These are phyloP conservation scores for Pelusios castaneus DNA, from an alignment of 2,113 vertebrate species.

Conservation along the genomic window DNA sequence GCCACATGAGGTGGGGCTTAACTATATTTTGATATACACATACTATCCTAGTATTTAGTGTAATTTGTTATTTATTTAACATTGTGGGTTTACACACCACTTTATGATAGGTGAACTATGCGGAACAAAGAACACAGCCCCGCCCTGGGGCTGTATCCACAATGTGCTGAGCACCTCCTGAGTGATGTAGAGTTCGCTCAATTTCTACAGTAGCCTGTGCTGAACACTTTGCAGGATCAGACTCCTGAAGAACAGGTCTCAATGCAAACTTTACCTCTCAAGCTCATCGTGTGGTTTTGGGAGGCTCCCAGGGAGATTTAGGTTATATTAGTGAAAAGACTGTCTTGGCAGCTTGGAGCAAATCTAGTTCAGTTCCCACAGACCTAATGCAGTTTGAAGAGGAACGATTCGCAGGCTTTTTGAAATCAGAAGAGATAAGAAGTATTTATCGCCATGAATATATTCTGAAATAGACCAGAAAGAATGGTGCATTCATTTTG, in stretches of 20 bases:
- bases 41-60: neutral
- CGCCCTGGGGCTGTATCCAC: neutral
- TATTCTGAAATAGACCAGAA: neutral
- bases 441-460: neutral
- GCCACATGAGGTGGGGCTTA: accelerated
- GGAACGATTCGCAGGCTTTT: neutral
- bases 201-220: neutral
- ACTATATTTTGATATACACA: neutral
- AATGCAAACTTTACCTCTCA: neutral
- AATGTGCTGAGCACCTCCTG: accelerated
- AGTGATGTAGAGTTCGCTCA: neutral
- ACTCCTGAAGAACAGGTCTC: neutral
- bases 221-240: neutral
- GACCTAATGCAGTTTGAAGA: neutral
- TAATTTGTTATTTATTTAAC: neutral
- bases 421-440: neutral
- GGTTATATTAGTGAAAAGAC: neutral
- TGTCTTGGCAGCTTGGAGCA: accelerated
- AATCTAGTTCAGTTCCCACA: neutral
- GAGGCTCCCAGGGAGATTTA: neutral
- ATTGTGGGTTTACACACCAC: neutral
- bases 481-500: conserved; percentile 23
- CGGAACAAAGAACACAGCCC: neutral
- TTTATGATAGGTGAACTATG: neutral
- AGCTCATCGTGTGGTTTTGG: accelerated